phyloP scores from a whole-genome alignment of 2,797 vertebrate species.

The Peromyscus melanophrys region DNA sequence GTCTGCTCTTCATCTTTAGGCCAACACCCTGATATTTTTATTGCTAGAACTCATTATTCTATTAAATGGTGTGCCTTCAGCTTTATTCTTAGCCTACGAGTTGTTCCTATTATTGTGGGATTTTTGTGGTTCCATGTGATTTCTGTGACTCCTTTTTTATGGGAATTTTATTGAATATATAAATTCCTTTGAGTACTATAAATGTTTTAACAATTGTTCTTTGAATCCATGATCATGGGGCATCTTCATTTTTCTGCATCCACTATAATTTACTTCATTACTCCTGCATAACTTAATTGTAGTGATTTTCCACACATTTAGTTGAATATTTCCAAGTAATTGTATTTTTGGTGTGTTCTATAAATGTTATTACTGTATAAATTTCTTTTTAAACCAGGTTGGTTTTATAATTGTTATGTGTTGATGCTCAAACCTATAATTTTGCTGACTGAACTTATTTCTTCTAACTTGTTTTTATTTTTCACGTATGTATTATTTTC shows the following conservation, averaged over 20 bases:
- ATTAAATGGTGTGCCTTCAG: neutral
- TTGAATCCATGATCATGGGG: neutral
- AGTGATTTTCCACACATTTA: neutral
- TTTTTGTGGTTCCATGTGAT: neutral
- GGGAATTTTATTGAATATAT: neutral
- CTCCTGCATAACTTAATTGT: too few species aligned
- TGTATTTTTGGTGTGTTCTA: neutral
- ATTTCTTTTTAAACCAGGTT: neutral
- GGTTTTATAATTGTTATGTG: neutral
- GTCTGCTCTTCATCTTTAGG: neutral
- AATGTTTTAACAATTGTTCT: neutral
- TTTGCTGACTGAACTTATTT: neutral
- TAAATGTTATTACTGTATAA: neutral
- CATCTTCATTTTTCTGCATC: neutral
- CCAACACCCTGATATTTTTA: neutral
- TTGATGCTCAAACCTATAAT: neutral
- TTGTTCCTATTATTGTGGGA: neutral
- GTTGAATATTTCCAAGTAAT: neutral
- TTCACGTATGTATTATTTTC: neutral
- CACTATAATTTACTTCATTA: neutral
- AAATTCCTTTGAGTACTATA: neutral
- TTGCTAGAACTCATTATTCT: neutral
- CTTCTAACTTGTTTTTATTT: neutral
- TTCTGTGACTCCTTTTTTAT: neutral
- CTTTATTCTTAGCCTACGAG: neutral